A percentile compares a stretch with the other conserved stretches of the same genome.
These are phyloP conservation scores for Sarcoramphus papa DNA, from an alignment of 2,797 vertebrate species.

Conservation along the genomic window DNA sequence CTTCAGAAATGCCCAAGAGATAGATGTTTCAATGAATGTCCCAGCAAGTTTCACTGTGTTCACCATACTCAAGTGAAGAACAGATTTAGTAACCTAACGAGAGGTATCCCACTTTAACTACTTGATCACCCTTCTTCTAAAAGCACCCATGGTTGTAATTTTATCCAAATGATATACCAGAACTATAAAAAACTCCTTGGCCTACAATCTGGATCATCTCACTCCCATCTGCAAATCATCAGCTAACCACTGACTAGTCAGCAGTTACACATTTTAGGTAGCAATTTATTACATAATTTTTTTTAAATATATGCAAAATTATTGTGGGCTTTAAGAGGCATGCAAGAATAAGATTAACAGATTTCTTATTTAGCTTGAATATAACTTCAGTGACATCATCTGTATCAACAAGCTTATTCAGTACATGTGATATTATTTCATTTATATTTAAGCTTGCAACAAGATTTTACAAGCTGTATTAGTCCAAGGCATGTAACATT, in stretches of 20 bases:
- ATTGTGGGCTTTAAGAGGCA: conserved; percentile 4
- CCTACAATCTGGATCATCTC: conserved; percentile 9
- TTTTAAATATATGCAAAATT: background rate
- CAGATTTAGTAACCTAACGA: background rate
- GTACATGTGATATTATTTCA: background rate
- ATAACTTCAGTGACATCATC: background rate
- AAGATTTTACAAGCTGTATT: background rate
- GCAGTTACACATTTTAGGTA: conserved; percentile 42
- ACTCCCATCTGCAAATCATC: conserved; percentile 47
- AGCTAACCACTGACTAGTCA: conserved; percentile 50
- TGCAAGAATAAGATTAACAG: conserved; percentile 27
- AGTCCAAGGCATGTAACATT: background rate
- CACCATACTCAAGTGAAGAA: background rate
- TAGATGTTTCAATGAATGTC: background rate
- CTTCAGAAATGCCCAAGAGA: background rate
- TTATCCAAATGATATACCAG: conserved; percentile 26
- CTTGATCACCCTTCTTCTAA: conserved; percentile 8
- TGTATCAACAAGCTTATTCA: background rate
- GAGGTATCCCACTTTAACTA: background rate
- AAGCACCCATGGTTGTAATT: background rate
- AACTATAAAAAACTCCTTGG: conserved; percentile 33
- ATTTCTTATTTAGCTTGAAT: background rate
- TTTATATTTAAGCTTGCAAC: background rate
- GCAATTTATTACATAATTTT: conserved; percentile 41
- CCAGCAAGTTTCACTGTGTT: background rate